Evolutionary conservation across 2,888 invertebrate species (phyloP), one percentile per base, ranked within the genome.

Genomic region (Nymphalis urticae): DNA sequence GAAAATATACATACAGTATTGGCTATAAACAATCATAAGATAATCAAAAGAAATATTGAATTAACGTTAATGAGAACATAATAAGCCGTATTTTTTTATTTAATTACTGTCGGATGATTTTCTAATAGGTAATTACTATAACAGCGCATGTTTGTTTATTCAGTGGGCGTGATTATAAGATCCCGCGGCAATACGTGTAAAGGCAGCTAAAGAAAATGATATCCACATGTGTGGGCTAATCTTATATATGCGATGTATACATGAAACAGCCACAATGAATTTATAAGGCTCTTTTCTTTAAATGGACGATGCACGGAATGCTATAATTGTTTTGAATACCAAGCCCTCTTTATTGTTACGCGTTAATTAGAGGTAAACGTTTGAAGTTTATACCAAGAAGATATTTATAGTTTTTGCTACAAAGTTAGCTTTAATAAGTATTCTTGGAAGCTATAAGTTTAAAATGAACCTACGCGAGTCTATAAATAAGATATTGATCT

Each of bases 401-500:
- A 17, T 58, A 36, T 58, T 58, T 42, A 19, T 19, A 19, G 58
- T 48, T 61, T 61, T 61, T 48, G 61, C 61, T 48, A 48, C 24
- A 17, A 47, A 60, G 19, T 32, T 48, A 47, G 16, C 42, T 24
- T 47, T 50, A 51, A 62, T 48, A n/a, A 24, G 66, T 53, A 62
- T 66, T 69, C 64, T 47, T n/a, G 13, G 19, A 64, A 60, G 36
- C 59, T 64, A 47, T 58, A 42, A 50, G 48, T 54, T 62, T 59
- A 63, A 68, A 68, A 64, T 53, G 47, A 64, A 54, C 53, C 64
- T 61, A 61, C 64, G 59, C 61, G 47, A 47, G 36, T 69, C 48
- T 78, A 82, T 85, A 83, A 82, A 79, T 78, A 79, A 76, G 85
- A 87, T 88, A 88, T 82, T 76, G 82, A 88, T 88, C 85, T 82